Evolutionary conservation across 1,140 invertebrate genomes (phyloP), one percentile per base, ranked within the genome.

Genomic region (Rhopalosiphum maidis): DNA sequence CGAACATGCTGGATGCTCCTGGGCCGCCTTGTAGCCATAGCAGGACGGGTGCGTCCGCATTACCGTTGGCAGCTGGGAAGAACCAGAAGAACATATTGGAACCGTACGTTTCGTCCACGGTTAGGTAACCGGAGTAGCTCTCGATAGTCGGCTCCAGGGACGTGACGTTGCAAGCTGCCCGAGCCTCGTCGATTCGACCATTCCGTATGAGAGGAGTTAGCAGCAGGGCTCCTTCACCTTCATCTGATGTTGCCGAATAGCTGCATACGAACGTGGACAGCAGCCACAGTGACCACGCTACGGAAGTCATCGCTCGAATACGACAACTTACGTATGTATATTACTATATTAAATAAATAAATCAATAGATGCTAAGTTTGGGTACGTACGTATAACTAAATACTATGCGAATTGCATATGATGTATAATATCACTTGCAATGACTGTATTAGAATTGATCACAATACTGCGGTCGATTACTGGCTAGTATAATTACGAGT

Each of bases 11-110:
- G 6, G 96, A 95, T 0, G 96, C 95, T 4, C 97, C 97, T 4
- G 97, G 97, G 0, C 97, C 97, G 77, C 97, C 97, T 96, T 98
- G 97, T 25, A 98, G 95, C 97, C 97, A 98, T 37, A 98, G 94
- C 9, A 97, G 94, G 9, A 98, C 96, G 21, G 97, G 97, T 11
- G 96, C 96, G 46, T 95, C 93, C n/a, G 93, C 95, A 68, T 93
- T 95, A 94, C 82, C 95, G 94, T 8, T 94, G 95, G 94, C 95
- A 1, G 97, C 95, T 43, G 97, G 97, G 94, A 97, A 97, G 95
- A 97, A 97, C 97, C 97, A 98, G 95, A 98, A 97, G 95, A 97
- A 98, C 94, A 97, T 94, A 95, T 97, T 97, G 15, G 94, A 94
- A 23, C 93, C 90, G 51, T 86, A 92, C 5, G n/a, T 21, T 94